These are phyloP conservation scores for Sebastes melanostomus DNA, from an alignment of 2,797 vertebrate genomes.

Conservation along the genomic window DNA sequence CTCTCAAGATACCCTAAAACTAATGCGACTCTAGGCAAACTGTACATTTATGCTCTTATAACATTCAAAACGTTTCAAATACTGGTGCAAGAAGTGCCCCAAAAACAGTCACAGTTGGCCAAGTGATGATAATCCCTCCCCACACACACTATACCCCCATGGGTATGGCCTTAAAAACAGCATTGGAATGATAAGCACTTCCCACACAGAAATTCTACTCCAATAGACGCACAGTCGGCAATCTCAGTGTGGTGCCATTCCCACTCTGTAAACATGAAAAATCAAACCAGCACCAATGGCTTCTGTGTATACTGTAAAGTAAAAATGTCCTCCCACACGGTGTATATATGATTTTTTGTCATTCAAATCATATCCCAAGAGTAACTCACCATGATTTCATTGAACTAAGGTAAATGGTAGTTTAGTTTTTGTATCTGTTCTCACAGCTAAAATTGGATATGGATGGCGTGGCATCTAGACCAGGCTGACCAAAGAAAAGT, in stretches of 20 bases:
- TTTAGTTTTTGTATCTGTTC: not conserved
- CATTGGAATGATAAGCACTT: conserved; percentile 56
- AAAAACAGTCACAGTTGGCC: conserved; percentile 47
- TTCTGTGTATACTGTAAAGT: not conserved
- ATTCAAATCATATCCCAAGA: not conserved
- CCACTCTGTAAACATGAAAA: conserved; percentile 25
- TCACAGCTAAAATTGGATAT: not conserved
- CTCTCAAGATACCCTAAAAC: not conserved
- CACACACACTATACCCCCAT: conserved; percentile 44
- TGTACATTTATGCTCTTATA: not conserved
- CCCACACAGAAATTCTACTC: conserved; percentile 52
- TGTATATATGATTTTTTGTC: not conserved
- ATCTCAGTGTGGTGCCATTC: conserved; percentile 40
- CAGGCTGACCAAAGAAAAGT: not conserved
- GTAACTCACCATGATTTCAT: not conserved
- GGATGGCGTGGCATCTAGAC: not conserved
- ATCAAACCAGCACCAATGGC: not conserved
- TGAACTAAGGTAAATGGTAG: not conserved
- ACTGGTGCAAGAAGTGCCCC: conserved; percentile 21
- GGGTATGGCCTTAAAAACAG: conserved; percentile 57
- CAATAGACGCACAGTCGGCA: conserved; percentile 29
- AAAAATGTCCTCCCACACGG: not conserved
- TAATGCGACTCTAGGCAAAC: not conserved
- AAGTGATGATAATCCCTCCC: conserved; percentile 51
- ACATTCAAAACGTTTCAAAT: conserved; percentile 12